Evolutionary conservation across 2,113 vertebrate genomes (phyloP).

Genomic region (Lates calcarifer): DNA sequence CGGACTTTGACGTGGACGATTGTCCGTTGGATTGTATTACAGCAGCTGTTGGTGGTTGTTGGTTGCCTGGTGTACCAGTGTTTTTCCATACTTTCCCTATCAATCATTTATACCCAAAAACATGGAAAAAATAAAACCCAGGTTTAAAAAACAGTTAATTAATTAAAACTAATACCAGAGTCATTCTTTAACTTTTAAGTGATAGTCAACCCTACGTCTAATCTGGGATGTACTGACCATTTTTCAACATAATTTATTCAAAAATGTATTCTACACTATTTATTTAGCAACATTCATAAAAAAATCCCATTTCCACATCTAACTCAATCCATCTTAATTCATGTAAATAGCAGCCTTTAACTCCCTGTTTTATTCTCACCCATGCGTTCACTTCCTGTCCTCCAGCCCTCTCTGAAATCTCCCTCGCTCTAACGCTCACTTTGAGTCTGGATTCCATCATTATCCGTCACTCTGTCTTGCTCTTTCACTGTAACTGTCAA

Average conservation of each 20-base stretch:
- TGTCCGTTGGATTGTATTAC: too few species aligned
- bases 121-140: too few species aligned
- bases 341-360: not conserved
- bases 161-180: too few species aligned
- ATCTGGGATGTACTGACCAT: not conserved
- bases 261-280: not conserved
- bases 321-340: not conserved
- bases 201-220: not conserved
- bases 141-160: too few species aligned
- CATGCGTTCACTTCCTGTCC: not conserved
- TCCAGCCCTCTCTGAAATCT: not conserved
- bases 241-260: not conserved
- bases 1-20: too few species aligned
- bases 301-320: not conserved
- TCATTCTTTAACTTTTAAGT: not conserved
- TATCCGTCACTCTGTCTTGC: conserved; percentile 21
- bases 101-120: too few species aligned
- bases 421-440: conserved; percentile 16
- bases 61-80: too few species aligned
- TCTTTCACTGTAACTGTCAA: conserved; percentile 43
- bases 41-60: too few species aligned
- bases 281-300: not conserved
- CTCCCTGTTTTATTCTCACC: not conserved
- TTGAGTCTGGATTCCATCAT: conserved; percentile 9
- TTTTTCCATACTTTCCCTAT: too few species aligned